Conservation (phyloP, 2,888 invertebrate genomes). For the Kryphioiulus occultus region DNA sequence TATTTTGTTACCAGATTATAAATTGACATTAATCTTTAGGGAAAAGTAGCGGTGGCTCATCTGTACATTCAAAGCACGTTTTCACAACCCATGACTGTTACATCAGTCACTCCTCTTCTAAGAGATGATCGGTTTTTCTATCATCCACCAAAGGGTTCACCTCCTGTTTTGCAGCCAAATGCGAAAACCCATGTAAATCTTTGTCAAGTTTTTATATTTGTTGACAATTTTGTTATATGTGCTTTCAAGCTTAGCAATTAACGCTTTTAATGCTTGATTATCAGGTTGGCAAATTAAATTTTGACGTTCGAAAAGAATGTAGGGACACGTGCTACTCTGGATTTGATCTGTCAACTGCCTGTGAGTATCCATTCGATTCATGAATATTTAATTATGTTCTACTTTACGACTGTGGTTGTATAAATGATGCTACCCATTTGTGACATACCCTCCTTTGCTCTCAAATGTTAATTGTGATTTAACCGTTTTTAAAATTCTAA, state of each 20-base stretch:
- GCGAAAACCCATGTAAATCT: conserved; percentile 58
- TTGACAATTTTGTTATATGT: not conserved
- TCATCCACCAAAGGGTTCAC: conserved; percentile 61
- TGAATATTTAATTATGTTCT: not conserved
- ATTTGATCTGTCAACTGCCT: conserved; percentile 62
- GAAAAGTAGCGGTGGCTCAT: conserved; percentile 77
- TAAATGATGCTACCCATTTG: not conserved
- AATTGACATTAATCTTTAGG: conserved; percentile 66
- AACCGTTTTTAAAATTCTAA: conserved; percentile 54
- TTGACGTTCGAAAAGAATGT: conserved; percentile 78
- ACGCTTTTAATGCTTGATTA: not conserved
- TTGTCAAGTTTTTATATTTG: conserved; percentile 53
- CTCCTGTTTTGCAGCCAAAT: conserved; percentile 58
- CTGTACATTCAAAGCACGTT: conserved; percentile 83
- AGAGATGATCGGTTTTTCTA: conserved; percentile 70
- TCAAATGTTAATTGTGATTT: too few relatives aligned
- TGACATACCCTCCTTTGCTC: not conserved
- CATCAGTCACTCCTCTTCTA: conserved; percentile 70
- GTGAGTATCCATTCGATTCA: not conserved
- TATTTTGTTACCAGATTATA: conserved; percentile 37
- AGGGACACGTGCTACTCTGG: conserved; percentile 79
- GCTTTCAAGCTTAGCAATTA: not conserved
- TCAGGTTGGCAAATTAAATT: conserved; percentile 69
- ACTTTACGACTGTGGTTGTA: not conserved
- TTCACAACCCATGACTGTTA: conserved; percentile 79